phyloP scores from a whole-genome alignment of 1,140 invertebrate genomes.

The Wiebesia pumilae region DNA sequence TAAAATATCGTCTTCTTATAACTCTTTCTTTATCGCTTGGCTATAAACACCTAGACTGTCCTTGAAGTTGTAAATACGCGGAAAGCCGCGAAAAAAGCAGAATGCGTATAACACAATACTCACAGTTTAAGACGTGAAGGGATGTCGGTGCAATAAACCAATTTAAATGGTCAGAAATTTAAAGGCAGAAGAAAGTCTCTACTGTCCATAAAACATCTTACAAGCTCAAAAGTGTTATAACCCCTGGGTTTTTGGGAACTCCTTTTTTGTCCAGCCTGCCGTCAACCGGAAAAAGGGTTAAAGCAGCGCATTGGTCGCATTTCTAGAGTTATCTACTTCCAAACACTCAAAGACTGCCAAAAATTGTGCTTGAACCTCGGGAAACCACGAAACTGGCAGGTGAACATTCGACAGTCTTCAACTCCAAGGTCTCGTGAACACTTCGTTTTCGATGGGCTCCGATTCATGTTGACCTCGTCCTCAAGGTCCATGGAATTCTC shows the following conservation, averaged over 20 bases:
- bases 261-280: conserved; percentile 17
- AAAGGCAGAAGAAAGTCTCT: not conserved
- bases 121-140: conserved; percentile 55
- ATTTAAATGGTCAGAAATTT: conserved; percentile 55
- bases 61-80: conserved; percentile 54
- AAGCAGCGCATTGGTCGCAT: not conserved
- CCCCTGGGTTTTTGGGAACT: conserved; percentile 48
- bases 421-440: conserved; percentile 66
- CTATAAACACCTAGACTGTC: conserved; percentile 43
- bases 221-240: not conserved
- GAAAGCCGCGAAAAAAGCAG: conserved; percentile 15
- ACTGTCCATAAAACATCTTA: conserved; percentile 19
- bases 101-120: not conserved
- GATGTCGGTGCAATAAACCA: conserved; percentile 63
- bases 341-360: not conserved
- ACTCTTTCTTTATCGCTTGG: conserved; percentile 58
- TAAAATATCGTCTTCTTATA: conserved; percentile 56
- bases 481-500: conserved; percentile 6
- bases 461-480: not conserved
- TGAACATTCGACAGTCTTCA: conserved; percentile 63
- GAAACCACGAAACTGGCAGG: conserved; percentile 65
- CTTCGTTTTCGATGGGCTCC: conserved; percentile 38
- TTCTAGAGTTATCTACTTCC: conserved; percentile 61
- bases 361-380: conserved; percentile 59
- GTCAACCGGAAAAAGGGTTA: conserved; percentile 58